Evolutionary conservation across 2,797 vertebrate species (phyloP).

Genomic region (Synaphobranchus kaupii): DNA sequence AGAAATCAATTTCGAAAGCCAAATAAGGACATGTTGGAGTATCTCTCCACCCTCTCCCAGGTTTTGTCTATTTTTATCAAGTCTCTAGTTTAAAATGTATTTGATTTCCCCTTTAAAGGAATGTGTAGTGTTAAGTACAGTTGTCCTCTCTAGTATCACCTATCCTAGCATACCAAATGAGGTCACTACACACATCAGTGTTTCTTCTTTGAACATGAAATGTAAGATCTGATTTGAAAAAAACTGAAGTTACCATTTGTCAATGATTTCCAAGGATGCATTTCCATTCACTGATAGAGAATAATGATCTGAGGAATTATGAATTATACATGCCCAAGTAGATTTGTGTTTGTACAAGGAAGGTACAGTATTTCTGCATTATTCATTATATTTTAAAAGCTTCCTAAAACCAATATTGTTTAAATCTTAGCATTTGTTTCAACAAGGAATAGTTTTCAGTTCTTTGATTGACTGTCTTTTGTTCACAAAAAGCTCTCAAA

Average conservation of each 20-base stretch:
- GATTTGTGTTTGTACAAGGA: not conserved
- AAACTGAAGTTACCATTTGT: not conserved
- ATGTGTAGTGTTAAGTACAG: constrained; percentile 34
- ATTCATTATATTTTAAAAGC: no score
- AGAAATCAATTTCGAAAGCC: constrained; percentile 50
- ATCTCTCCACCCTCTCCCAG: constrained; percentile 17
- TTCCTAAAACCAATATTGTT: not conserved
- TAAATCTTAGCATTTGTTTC: not conserved
- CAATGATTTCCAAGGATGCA: not conserved
- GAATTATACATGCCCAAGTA: not conserved
- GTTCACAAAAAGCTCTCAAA: not conserved
- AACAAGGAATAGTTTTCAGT: not conserved
- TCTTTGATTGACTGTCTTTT: not conserved
- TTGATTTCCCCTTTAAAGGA: constrained; percentile 36
- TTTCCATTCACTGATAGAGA: not conserved
- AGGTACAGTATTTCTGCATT: no score
- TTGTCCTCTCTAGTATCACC: constrained; percentile 42
- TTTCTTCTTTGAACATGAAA: not conserved
- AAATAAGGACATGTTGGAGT: constrained; percentile 52
- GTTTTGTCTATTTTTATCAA: constrained; percentile 42
- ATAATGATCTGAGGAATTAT: not conserved
- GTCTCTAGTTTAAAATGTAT: constrained; percentile 43
- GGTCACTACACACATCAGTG: not conserved
- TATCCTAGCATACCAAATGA: constrained; percentile 53
- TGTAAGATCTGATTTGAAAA: not conserved